phyloP scores from a whole-genome alignment of 2,888 invertebrate genomes.

The Cephus runcator region DNA sequence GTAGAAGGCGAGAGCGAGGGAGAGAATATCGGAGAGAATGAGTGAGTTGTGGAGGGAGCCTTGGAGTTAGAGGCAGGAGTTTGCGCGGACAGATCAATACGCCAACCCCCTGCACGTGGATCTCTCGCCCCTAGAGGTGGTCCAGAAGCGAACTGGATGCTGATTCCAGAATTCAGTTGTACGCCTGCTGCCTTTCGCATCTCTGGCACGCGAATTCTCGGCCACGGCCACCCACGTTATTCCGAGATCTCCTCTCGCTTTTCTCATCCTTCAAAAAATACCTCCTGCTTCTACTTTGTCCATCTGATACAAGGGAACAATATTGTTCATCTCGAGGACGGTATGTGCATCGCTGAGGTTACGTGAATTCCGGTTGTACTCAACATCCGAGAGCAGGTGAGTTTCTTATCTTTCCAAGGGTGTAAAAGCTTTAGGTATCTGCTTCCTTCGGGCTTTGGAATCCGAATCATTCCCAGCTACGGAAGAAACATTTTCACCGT shows the following conservation, averaged over 20 bases:
- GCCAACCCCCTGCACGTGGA: conserved; percentile 51
- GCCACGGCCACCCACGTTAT: conserved; percentile 14
- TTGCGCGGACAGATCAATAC: conserved; percentile 62
- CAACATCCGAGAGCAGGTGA: neutral
- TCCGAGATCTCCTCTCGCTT: conserved; percentile 4
- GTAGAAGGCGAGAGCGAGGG: conserved; percentile 1
- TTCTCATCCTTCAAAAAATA: conserved; percentile 3
- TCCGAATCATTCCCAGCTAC: too few relatives aligned
- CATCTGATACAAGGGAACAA: neutral
- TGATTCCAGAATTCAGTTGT: conserved; percentile 43
- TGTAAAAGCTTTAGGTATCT: neutral
- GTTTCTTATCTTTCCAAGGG: neutral
- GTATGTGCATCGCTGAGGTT: neutral
- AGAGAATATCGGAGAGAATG: conserved; percentile 4
- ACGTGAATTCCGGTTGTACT: neutral
- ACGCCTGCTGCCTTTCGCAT: conserved; percentile 38
- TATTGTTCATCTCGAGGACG: neutral
- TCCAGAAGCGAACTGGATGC: conserved; percentile 42
- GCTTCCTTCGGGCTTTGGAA: neutral
- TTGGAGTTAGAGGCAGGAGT: conserved; percentile 41
- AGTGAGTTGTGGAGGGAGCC: conserved; percentile 28
- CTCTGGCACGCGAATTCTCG: conserved; percentile 17
- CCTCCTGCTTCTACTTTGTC: neutral
- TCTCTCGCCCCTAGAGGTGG: conserved; percentile 40
- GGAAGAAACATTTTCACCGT: neutral